phyloP scores from a whole-genome alignment of 1,140 invertebrate genomes.

The Drosophila repleta region DNA sequence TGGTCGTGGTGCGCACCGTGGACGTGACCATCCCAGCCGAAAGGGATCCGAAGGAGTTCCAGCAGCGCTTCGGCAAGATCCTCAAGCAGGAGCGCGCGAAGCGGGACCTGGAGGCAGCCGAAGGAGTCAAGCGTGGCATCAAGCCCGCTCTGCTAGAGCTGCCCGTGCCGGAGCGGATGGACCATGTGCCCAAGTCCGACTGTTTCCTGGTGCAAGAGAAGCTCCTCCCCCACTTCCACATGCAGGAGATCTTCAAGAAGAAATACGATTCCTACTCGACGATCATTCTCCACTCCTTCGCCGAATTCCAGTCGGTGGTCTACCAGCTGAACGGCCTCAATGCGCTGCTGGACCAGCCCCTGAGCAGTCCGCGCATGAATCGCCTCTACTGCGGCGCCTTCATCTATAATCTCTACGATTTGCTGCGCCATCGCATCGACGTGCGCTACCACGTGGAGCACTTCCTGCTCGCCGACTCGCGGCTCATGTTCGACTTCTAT shows the following conservation, averaged over 20 bases:
- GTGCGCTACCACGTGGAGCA: constrained; percentile 85
- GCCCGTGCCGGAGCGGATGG: constrained; percentile 84
- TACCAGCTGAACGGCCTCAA: constrained; percentile 87
- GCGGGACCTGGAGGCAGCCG: constrained; percentile 56
- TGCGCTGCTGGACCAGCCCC: constrained; percentile 86
- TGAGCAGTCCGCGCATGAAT: constrained; percentile 85
- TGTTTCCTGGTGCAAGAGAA: constrained; percentile 86
- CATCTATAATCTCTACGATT: constrained; percentile 88
- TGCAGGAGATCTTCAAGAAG: constrained; percentile 86
- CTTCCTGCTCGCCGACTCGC: constrained; percentile 84
- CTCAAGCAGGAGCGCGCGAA: constrained; percentile 62
- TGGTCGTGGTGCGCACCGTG: constrained; percentile 87
- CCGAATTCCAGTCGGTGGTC: constrained; percentile 89
- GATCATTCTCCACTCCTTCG: constrained; percentile 87
- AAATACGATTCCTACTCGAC: constrained; percentile 87
- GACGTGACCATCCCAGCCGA: constrained; percentile 86
- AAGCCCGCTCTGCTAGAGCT: constrained; percentile 51
- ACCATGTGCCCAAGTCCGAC: constrained; percentile 85
- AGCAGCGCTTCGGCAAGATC: constrained; percentile 78
- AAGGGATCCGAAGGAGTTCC: constrained; percentile 84
- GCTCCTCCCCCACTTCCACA: constrained; percentile 87
- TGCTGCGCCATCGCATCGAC: constrained; percentile 85
- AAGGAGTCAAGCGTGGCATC: constrained; percentile 57
- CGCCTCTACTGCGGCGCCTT: constrained; percentile 89
- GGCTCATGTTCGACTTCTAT: constrained; percentile 84